Conservation (phyloP, 1,140 invertebrate genomes). For the Harlomillsia oculata region DNA sequence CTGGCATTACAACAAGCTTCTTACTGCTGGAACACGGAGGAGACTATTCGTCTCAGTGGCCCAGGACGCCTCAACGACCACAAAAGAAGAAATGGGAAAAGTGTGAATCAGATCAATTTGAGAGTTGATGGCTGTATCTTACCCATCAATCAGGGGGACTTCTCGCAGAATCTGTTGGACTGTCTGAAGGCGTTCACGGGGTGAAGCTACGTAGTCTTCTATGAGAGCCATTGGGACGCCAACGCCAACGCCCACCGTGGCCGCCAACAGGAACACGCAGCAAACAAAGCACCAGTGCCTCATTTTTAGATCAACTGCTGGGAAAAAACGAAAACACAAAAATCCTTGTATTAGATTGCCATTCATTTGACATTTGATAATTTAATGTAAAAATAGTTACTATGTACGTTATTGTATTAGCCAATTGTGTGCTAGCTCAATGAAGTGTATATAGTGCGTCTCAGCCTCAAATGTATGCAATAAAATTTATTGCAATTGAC, state of each 20-base stretch:
- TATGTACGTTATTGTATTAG: too few relatives aligned
- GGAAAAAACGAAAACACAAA: background rate
- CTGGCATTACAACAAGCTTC: too few relatives aligned
- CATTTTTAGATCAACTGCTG: constrained; percentile 34
- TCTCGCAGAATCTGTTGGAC: constrained; percentile 32
- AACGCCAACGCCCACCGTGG: constrained; percentile 32
- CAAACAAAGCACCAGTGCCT: constrained; percentile 34
- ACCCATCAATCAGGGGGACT: constrained; percentile 36
- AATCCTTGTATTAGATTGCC: too few relatives aligned
- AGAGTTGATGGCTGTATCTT: constrained; percentile 12
- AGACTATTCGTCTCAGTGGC: too few relatives aligned
- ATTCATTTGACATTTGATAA: too few relatives aligned
- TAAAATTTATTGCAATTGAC: too few relatives aligned
- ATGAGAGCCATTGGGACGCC: constrained; percentile 33
- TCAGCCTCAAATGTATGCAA: too few relatives aligned
- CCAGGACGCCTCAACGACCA: background rate
- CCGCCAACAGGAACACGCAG: constrained; percentile 31
- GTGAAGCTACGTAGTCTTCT: constrained; percentile 33
- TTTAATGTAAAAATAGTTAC: too few relatives aligned
- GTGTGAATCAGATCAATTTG: constrained; percentile 12
- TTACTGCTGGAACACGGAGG: too few relatives aligned
- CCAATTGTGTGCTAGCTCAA: too few relatives aligned
- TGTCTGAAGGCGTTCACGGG: constrained; percentile 27
- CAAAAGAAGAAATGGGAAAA: background rate
- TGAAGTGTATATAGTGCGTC: too few relatives aligned